Base-by-base conservation (phyloP, 2,888 invertebrate species). In the Ptychoptera contaminata region DNA sequence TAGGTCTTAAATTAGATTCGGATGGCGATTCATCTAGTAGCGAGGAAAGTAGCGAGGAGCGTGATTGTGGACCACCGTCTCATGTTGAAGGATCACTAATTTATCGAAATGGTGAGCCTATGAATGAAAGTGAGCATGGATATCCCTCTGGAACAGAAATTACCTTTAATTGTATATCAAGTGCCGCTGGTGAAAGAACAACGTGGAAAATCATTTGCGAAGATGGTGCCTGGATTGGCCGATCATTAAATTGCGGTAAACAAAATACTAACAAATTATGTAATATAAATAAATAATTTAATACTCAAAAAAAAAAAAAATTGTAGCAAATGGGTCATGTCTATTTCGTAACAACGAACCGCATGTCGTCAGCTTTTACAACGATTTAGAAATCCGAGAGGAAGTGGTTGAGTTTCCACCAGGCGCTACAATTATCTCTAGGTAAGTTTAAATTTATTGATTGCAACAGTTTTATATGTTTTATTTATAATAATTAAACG, bases 151-250 rank as follows among this genome's bases (percentile, higher is more conserved):
- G 84, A 1, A 82, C 84, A 0, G 83, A 86, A 64, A 82, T 87
- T 42, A 81, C 80, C 7, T 88, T 86, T 62, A 77, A 82, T 54
- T 88, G 88, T 59, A 83, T 85, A 51, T 80, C 81, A 1, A 81
- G 80, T 50, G 79, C 82, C 37, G 81, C 83, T 68, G 83, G 82
- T 0, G 85, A 85, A 63, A 79, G 80, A 56, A 82, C 79, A 23
- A 82, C 84, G 0, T 88, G 88, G 88, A 81, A 82, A 53, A 79
- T 87, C 16, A 76, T 82, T 45, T 88, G 87, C 55, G 84, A 86
- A 57, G 81, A 86, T 54, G 87, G 87, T 1, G 76, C 74, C 52
- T 88, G 88, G 88, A 77, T 84, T 48, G 87, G 86, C 16, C 74
- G 82, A 55, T 79, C 84, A 42, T 75, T 81, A 47, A 79, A 76